Base-by-base conservation (phyloP, 2,113 vertebrate species). In the Mus spicilegus region DNA sequence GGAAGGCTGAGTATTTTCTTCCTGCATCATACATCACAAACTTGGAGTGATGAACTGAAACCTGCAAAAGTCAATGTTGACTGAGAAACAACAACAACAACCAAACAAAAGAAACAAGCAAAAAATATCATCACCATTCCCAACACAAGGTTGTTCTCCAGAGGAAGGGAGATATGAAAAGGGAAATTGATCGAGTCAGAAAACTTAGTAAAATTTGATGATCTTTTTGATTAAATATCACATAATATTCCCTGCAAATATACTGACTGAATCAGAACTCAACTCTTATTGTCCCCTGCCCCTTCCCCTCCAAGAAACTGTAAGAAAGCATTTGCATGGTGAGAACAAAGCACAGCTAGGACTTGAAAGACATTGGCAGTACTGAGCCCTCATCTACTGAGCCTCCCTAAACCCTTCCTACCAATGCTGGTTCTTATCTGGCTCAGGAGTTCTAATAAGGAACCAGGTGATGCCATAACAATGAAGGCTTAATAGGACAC, bases 201-300 rank as follows among this genome's bases (percentile, higher is more conserved):
- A 87, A 92, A 51, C 8, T 0, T 69, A 30, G 0, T 22, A 42
- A 26, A 42, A 87, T 56, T 69, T 87, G 26, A 9, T 75, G 0
- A 4, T 92, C 76, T 85, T 3, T 54, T 39, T 46, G 24, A 51
- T 5, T 12, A 89, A 73, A 78, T 2, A 63, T 1, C 36, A 84
- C 9, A 80, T 30, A 19, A 56, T 65, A 69, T 67, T 49, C 42
- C 30, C 19, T 67, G 16, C 26, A 11, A 3, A 67, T 67, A 65
- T 10, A 65, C 13, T 5, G 8, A 65, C 14, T 30, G 58, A 65
- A 19, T 7, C 17, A 63, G n/a, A 84, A 61, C 19, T 39, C 0
- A 8, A 61, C 24, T 30, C n/a, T 19, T 30, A 69, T 2, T 0
- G 2, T 14, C 0, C 24, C 49, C 5, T 4, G 4, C 0, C 4